Conservation (phyloP, 2,797 vertebrate genomes). For the Acanthurus tractus region DNA sequence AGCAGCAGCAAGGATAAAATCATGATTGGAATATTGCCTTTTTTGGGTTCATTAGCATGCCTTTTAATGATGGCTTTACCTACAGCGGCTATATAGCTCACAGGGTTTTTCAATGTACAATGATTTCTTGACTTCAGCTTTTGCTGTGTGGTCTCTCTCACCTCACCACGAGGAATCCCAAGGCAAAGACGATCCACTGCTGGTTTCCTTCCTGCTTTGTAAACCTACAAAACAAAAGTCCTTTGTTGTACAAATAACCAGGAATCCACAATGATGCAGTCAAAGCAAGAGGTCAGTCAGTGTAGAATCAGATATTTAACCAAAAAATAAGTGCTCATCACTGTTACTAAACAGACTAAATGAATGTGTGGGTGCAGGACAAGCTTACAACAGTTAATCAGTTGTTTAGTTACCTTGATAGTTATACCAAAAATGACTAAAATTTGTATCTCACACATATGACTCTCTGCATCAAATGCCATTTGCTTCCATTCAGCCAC, state of each 20-base stretch:
- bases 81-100: not conserved
- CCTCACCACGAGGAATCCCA: slow-evolving; percentile 91
- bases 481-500: not conserved
- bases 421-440: not conserved
- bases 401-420: not conserved
- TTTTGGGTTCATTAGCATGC: not conserved
- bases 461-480: not conserved
- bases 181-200: slow-evolving; percentile 92
- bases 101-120: not conserved
- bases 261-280: not conserved
- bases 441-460: not conserved
- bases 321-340: not conserved
- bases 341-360: not conserved
- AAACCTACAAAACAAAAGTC: slow-evolving; percentile 84
- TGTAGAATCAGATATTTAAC: not conserved
- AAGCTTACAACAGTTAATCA: not conserved
- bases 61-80: slow-evolving; percentile 2
- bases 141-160: slow-evolving; percentile 60
- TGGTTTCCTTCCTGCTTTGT: slow-evolving; percentile 85
- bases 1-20: not conserved
- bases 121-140: not conserved
- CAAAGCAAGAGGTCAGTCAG: not conserved
- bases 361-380: not conserved
- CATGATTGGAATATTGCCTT: not conserved
- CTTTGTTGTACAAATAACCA: not conserved